Evolutionary conservation across 2,797 vertebrate species (phyloP), one percentile per base, ranked within the genome.

Genomic region (Pseudochromis fuscus): DNA sequence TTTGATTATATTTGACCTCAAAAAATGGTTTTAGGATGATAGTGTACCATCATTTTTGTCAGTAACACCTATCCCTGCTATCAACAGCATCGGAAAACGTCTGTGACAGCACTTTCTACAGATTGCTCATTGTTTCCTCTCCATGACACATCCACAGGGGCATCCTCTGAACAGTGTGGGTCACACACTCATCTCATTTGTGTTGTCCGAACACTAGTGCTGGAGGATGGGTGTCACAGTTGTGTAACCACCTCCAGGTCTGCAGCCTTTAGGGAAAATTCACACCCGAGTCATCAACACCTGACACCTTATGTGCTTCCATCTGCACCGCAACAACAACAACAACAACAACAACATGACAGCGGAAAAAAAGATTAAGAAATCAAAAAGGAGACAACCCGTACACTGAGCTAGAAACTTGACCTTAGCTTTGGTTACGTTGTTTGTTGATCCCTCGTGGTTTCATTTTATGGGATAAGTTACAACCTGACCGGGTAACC

Each of bases 331-430:
- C 53, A 77, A 75, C 72, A 63, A 42, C n/a, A 38, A 73, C 72
- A 72, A 81, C 81, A 89, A 79, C 72, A 76, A 44, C 46, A 78
- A 40, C 57, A 71, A 53, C 51, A 55, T 42, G 24, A 38, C 69
- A 65, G 69, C 55, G 65, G 50, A 86, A 72, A 79, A 78, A 69
- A 66, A 27, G 64, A 77, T 91, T 91, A 89, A 75, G 89, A 89
- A 91, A 91, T 87, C 80, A 64, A 64, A 87, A 68, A 55, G 35
- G 23, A 69, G 16, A 55, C 7, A 18, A 19, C 44, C n/a, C 5
- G 1, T 19, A 67, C 67, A 40, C 37, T 7, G 10, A 62, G 31
- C 21, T n/a, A 57, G 79, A 72, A 85, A 90, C 64, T 40, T 48
- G 81, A 90, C 63, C 84, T 76, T 40, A 18, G 9, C 50, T 44